Conservation (phyloP, 1,140 invertebrate genomes). For the Melitaea cinxia region DNA sequence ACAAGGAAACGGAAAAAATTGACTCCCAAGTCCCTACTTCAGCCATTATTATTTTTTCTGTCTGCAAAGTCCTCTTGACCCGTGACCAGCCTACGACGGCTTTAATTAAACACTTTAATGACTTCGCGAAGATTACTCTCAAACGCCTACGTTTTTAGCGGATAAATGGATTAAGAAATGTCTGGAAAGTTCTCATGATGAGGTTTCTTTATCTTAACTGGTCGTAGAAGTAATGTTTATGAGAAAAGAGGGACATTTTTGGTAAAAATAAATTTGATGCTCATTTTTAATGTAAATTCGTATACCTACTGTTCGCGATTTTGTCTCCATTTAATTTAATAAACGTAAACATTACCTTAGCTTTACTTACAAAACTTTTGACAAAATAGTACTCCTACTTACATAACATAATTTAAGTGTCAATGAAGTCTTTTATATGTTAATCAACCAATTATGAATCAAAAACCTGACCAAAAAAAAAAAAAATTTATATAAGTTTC, state of each 20-base stretch:
- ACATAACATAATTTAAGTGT: no score
- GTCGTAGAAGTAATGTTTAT: constrained; percentile 1
- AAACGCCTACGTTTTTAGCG: constrained; percentile 54
- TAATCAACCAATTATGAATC: no score
- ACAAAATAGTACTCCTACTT: no score
- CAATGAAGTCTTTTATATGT: no score
- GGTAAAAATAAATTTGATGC: not conserved
- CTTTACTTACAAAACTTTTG: no score
- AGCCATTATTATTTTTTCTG: constrained; percentile 63
- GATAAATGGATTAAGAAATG: constrained; percentile 56
- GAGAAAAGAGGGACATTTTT: not conserved
- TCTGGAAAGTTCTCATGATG: constrained; percentile 60
- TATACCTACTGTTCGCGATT: no score
- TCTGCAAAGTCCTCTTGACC: constrained; percentile 50
- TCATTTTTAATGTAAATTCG: no score
- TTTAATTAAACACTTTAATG: constrained; percentile 75
- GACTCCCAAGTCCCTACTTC: not conserved
- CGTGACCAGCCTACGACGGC: constrained; percentile 54
- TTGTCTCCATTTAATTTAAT: no score
- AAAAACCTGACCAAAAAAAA: no score
- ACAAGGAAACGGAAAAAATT: constrained; percentile 9
- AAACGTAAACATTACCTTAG: no score
- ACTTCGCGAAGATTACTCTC: constrained; percentile 53
- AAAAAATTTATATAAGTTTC: no score
- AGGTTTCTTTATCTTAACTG: constrained; percentile 27